Evolutionary conservation across 2,888 invertebrate species (phyloP), one percentile per base, ranked within the genome.

Genomic region (Sphinx pinastri): DNA sequence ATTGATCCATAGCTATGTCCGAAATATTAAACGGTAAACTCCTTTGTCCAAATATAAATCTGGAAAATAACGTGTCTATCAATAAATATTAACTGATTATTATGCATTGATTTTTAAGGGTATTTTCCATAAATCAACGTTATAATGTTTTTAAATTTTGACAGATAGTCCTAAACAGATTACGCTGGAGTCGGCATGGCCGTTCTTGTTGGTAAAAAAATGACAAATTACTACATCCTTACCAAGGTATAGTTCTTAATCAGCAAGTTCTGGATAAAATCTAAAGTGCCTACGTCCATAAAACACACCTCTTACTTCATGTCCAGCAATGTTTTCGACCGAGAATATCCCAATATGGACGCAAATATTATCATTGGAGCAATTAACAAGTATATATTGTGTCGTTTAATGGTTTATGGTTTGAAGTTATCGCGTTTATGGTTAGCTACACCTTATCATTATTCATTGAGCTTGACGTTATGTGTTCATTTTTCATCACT

Each of bases 351-450:
- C 68, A 73, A 77, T 81, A 82, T 70, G 82, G 83, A 74, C 71
- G 68, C 71, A 74, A 83, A 81, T 77, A 80, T 81, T 74, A 80
- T 77, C 71, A 70, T 72, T 70, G 63, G 19, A 74, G 79, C 79
- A 84, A 83, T 84, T 81, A 84, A 75, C 68, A 74, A 75, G 76
- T 78, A 74, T 74, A 77, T 80, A 77, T 71, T 69, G 74, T 75
- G 70, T 69, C 67, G 69, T 71, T 71, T 78, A 77, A 77, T 75
- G 71, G 72, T 74, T 31, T 71, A 71, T 67, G 60, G 59, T 47
- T 58, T 52, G 52, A 57, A 68, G 63, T 70, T 67, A 13, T 67
- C 67, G 71, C 75, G 71, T 77, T 77, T 78, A 79, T 75, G 76
- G 77, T 63, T 73, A 67, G 72, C 52, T 60, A 54, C 38, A 58